Base-by-base conservation (phyloP, 23 tunicate species). In the Trididemnum miniatum region DNA sequence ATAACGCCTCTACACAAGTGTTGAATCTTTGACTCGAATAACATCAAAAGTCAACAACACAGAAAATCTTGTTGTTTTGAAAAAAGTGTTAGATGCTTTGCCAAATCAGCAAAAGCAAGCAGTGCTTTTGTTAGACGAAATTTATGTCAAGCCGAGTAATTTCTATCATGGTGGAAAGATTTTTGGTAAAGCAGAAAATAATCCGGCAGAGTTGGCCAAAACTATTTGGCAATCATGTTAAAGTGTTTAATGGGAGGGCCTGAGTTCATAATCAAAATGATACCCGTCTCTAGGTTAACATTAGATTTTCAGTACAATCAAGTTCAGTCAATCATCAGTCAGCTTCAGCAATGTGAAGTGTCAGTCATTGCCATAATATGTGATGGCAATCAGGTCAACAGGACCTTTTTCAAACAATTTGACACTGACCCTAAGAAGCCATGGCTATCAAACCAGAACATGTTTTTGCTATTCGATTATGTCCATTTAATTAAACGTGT, bases 101-200 rank as follows among this genome's bases (percentile, higher is more conserved):
- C 75, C 38, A 5, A 3, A 7, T 33, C 5, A 33, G 27, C 36
- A 69, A 22, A 69, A 32, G 39, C 36, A 32, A 32, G 36, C 5
- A 5, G 39, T 69, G 3, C 38, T 69, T 29, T 28, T 69, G 38
- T 31, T 30, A 69, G 38, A 69, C 31, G 75, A 69, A 30, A 32
- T 69, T 28, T 69, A 69, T 33, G 38, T 69, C 37, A 69, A 69
- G 37, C n/a, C 75, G 5, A 29, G 38, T 29, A 69, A 28, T 12
- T 5, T 37, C 31, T 69, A 69, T 33, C 75, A 69, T 22, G 75
- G 75, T 12, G 38, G 75, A 29, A 69, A 30, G 4, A 29, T 69
- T 30, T 69, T 69, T 69, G 75, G 75, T 5, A 69, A 69, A 69
- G 75, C 75, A 5, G 39, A 30, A 32, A 32, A 69, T 33, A 32